A percentile compares a stretch with the other conserved stretches of the same genome.
phyloP scores from a whole-genome alignment of 1,140 invertebrate species.

The Platyscapa corneri region DNA sequence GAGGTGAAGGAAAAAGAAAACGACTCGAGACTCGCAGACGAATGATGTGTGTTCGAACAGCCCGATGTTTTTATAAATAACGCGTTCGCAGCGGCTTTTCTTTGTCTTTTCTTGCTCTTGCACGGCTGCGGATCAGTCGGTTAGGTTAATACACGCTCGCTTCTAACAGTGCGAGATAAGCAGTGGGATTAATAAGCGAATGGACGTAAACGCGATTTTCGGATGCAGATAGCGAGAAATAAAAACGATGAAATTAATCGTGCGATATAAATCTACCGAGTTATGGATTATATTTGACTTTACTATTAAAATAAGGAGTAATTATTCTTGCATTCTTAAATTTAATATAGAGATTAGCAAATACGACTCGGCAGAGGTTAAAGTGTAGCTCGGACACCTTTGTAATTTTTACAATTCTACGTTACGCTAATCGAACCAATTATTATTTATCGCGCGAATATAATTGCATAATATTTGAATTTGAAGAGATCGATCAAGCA shows the following conservation, averaged over 20 bases:
- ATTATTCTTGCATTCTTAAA: not conserved
- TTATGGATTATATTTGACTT: not conserved
- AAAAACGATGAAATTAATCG: conserved; percentile 6
- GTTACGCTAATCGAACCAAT: not conserved
- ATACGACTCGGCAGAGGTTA: not conserved
- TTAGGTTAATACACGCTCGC: not conserved
- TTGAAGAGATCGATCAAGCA: not conserved
- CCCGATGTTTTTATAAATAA: not conserved
- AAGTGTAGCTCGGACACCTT: not conserved
- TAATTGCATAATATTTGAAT: not conserved
- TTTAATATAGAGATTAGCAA: not conserved
- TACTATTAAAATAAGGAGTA: not conserved
- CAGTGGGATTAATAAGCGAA: not conserved
- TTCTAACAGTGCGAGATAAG: not conserved
- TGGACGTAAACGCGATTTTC: not conserved
- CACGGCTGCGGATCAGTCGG: not conserved
- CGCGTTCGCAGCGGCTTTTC: not conserved
- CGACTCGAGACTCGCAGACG: not conserved
- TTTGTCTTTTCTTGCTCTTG: not conserved
- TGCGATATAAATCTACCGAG: not conserved
- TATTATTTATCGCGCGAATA: not conserved
- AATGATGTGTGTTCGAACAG: not conserved
- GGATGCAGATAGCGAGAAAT: not conserved
- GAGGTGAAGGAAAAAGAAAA: too few species aligned
- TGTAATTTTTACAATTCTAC: not conserved